Base-by-base conservation (phyloP, 2,113 vertebrate species). In the Sander lucioperca region DNA sequence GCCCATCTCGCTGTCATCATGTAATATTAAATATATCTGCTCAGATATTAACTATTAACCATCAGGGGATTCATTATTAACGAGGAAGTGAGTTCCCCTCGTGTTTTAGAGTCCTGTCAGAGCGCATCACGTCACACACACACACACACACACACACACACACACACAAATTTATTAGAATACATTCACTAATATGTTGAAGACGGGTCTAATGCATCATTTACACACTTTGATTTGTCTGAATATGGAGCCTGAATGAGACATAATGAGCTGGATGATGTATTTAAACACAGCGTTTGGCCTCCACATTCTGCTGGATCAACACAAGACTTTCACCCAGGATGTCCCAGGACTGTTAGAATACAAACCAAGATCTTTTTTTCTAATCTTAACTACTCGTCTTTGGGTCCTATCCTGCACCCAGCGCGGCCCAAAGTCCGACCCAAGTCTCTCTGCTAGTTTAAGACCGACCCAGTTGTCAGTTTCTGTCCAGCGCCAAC, bases 251-350 rank as follows among this genome's bases (percentile, higher is more conserved):
- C 66, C 63, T 71, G 19, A 72, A 70, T 56, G 72, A 71, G 58
- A 72, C 71, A 71, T 80, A 79, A 75, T 75, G 65, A 77, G 7
- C 30, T 77, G 78, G 57, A 80, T 66, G 56, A 76, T 73, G 62
- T 30, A 58, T 27, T 70, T 70, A 69, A 69, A 81, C 63, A 76
- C 56, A 54, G 27, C 27, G 27, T 27, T 27, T 27, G 27, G 27
- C 47, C 51, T 71, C 9, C 56, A 58, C 23, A 57, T 12, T 25
- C 56, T 16, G 33, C 63, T 78, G 84, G 30, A 30, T 30, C 30
- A 30, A 30, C 30, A 5, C 30, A 5, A 33, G 30, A 33, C 30
- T 33, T 33, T 33, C 4, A 33, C 4, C 30, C 30, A 33, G 30
- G 5, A 5, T n/a, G n/a, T 33, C 30, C 30, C 5, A 30, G 4